These are phyloP conservation scores for Buphagus erythrorhynchus DNA, from an alignment of 2,797 vertebrate species.

Conservation along the genomic window DNA sequence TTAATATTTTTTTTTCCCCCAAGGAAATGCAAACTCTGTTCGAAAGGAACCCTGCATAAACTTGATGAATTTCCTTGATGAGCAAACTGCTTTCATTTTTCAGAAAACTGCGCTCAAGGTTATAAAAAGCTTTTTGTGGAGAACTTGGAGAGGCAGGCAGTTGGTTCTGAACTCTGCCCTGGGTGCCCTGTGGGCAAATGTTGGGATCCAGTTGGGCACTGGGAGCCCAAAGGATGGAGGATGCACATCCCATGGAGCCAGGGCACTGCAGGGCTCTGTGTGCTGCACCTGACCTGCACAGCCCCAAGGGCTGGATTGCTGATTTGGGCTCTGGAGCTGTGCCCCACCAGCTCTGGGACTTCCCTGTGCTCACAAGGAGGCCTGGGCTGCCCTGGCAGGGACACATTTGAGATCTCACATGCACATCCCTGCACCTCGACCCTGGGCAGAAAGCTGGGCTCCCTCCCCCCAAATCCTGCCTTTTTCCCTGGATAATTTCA, in stretches of 20 bases:
- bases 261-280: not conserved
- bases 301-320: rapidly evolving
- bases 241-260: not conserved
- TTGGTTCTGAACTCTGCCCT: not conserved
- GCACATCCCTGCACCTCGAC: not conserved
- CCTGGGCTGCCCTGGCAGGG: not conserved
- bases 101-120: not conserved
- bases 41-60: not conserved
- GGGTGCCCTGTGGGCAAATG: not conserved
- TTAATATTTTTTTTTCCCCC: not conserved
- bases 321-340: not conserved
- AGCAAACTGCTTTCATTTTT: not conserved
- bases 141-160: not conserved
- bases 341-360: not conserved
- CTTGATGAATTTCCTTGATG: conserved; percentile 52
- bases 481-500: not conserved
- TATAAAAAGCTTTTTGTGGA: not conserved
- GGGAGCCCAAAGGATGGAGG: not conserved
- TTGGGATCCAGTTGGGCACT: not conserved
- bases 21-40: conserved; percentile 25
- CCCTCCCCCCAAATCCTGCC: not conserved
- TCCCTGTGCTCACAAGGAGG: not conserved
- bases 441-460: not conserved
- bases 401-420: not conserved
- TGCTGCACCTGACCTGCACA: too few relatives aligned